Evolutionary conservation across 2,797 vertebrate genomes (phyloP), one percentile per base, ranked within the genome.

Genomic region (Characodon lateralis): DNA sequence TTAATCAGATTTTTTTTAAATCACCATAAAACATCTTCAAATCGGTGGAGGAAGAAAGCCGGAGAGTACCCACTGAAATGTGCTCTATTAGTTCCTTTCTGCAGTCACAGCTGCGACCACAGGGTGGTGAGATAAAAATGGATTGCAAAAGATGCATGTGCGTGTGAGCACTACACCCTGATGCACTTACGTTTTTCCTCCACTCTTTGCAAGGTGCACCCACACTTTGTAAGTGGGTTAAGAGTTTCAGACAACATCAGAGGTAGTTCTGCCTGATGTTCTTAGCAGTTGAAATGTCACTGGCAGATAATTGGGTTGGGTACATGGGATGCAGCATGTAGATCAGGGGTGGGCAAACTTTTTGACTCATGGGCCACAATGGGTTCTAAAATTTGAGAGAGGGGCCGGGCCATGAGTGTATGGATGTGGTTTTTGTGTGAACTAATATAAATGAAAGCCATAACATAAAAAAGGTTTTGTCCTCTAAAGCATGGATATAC

Each of bases 21-120:
- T 41, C 14, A 31, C 3, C 10, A 7, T 1, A n/a, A 31, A 50
- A 10, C 5, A 43, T 16, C 69, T 7, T 13, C 0, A 26, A 76
- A 59, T 70, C 5, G 71, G 43, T 1, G 20, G 7, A 68, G 35
- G 56, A 58, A 46, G 43, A 28, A 71, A 20, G 72, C 14, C 20
- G 6, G 31, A 77, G 56, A 76, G 14, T 14, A 20, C 41, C 46
- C 20, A 50, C 18, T 74, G n/a, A 77, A 66, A 76, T 35, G 9
- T 77, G 22, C 3, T 59, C 72, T 22, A 31, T 53, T 41, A 76
- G 78, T 85, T 89, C 81, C 83, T 84, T 80, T 84, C 63, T 83
- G 82, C 83, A 86, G 83, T 91, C 85, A 84, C 92, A 92, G 88
- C 91, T 93, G 92, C 82, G 86, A 93, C 91, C 89, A 91, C 88